These are phyloP conservation scores for Poecilia wingei DNA, from an alignment of 2,797 vertebrate species.

Conservation along the genomic window DNA sequence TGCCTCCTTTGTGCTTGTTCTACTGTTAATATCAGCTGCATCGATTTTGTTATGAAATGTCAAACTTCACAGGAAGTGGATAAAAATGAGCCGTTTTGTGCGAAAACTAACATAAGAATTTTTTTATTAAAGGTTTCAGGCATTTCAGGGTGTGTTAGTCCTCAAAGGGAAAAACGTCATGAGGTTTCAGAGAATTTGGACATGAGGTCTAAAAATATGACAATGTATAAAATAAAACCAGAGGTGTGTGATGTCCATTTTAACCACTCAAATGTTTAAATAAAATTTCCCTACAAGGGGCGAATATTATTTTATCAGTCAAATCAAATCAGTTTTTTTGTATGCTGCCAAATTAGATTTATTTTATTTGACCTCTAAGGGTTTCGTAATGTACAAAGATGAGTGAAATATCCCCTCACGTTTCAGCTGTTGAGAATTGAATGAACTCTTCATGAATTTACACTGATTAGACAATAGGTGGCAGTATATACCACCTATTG, in stretches of 20 bases:
- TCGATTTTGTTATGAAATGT: neutral
- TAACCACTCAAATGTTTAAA: neutral
- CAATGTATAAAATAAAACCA: neutral
- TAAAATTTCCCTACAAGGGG: neutral
- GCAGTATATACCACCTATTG: neutral
- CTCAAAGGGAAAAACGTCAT: neutral
- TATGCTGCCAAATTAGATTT: neutral
- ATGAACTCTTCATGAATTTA: neutral
- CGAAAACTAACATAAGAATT: neutral
- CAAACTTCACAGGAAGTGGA: neutral
- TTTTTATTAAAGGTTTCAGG: neutral
- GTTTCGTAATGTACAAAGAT: neutral
- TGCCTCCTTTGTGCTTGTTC: neutral
- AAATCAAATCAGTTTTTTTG: neutral
- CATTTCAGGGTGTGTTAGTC: neutral
- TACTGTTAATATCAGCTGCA: neutral
- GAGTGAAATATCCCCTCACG: neutral
- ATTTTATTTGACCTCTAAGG: neutral
- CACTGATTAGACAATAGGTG: neutral
- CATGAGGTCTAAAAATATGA: neutral
- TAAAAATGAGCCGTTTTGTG: neutral
- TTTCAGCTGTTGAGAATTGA: neutral
- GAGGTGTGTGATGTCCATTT: neutral
- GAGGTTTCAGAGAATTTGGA: neutral
- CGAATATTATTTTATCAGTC: neutral